These are phyloP conservation scores for Buphagus erythrorhynchus DNA, from an alignment of 2,797 vertebrate genomes.

Conservation along the genomic window DNA sequence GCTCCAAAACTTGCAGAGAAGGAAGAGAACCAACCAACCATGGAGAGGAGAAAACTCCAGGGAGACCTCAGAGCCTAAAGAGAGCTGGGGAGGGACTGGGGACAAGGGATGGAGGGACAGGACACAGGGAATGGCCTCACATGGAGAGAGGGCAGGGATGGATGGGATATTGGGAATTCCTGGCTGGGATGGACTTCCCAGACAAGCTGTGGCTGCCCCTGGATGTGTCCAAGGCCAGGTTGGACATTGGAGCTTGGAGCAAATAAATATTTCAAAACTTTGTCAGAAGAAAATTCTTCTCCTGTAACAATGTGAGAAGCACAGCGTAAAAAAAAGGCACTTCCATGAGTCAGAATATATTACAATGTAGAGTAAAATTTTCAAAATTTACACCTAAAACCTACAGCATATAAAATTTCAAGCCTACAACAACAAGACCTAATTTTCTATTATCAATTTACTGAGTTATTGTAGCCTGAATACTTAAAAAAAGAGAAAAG, in stretches of 20 bases:
- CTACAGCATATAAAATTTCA: background rate
- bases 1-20: background rate
- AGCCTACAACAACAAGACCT: background rate
- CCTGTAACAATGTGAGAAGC: background rate
- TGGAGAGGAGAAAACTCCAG: rapidly evolving
- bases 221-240: rapidly evolving
- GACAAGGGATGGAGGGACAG: background rate
- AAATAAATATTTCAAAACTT: background rate
- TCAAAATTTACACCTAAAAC: background rate
- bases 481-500: background rate
- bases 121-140: background rate
- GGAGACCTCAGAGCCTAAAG: background rate
- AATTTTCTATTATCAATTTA: background rate
- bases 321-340: background rate
- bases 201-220: background rate
- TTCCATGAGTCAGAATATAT: background rate
- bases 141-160: background rate
- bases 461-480: background rate
- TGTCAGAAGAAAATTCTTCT: background rate
- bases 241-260: background rate
- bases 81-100: background rate
- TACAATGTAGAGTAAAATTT: background rate
- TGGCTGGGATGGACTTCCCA: background rate
- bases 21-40: background rate
- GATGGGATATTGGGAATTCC: rapidly evolving